Base-by-base conservation (phyloP, 2,113 vertebrate genomes). In the Polypterus senegalus region DNA sequence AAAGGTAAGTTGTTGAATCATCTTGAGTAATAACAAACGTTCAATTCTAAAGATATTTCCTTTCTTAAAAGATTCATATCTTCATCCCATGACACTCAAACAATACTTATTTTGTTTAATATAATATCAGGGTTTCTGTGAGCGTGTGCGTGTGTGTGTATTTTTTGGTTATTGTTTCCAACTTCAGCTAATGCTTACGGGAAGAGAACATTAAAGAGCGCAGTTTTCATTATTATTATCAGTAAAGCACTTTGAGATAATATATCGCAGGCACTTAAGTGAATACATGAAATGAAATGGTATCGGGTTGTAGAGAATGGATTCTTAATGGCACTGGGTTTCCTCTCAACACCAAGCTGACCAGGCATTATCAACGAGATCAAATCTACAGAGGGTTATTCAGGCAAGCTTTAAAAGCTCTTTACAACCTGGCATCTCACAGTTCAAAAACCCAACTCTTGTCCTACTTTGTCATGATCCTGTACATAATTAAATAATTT, bases 251-350 rank as follows among this genome's bases (percentile, higher is more conserved):
- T 56, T 56, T 51, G 62, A 68, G 66, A 67, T 66, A 69, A 66
- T 66, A 65, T 48, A 71, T 68, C 67, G 65, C 56, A 56, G 63
- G 63, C 65, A 65, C 67, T 71, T 70, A 68, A 56, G 49, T 45
- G 61, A 67, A 63, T 62, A 62, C 65, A 68, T 67, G 62, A 67
- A 71, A 65, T 72, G 63, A 69, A 67, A 70, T 69, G 70, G 63
- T 54, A 66, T 58, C 62, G 66, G 64, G 53, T 64, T 67, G 58
- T 60, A 65, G 66, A 71, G 65, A 62, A 68, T 60, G 64, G 60
- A 54, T 56, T 57, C 62, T 69, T 70, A 72, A 72, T 69, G 65
- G 64, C 65, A 62, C 59, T 59, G 68, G 66, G 62, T 64, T 62
- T 72, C 61, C 7, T 43, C 55, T 56, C 48, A 57, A 46, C 52